Evolutionary conservation across 2,113 vertebrate species (phyloP), one percentile per base, ranked within the genome.

Genomic region (Ibidorhyncha struthersii): DNA sequence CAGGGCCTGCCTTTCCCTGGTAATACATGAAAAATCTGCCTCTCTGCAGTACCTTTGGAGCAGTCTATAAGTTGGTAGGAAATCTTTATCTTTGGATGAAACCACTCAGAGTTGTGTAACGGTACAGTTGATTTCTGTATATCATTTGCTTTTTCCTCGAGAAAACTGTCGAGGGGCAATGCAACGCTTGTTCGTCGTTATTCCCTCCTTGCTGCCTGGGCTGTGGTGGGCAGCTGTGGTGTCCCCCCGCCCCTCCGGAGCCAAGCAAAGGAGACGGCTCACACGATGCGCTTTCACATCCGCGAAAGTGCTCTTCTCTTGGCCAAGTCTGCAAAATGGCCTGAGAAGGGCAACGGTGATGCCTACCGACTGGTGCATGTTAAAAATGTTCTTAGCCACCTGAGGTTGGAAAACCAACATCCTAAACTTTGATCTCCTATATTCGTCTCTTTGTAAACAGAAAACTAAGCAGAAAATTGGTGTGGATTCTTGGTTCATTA

Each of bases 161-260:
- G 73, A 29, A 62, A 30, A 55, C 9, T 11, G 9, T 16, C 14
- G 52, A 67, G 66, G 12, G 34, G 30, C 29, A 10, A 3, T 3
- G 38, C 25, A 62, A 49, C 32, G 29, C 47, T 13, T 10, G 5
- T 18, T n/a, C 14, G 1, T 16, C 0, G 0, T 41, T 36, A 14
- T 40, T 58, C 40, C 23, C 40, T 90, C 5, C 0, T 53, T 29
- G 43, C 55, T 78, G 19, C 41, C 65, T 34, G 55, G 45, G 0
- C 26, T 22, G 11, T 6, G 43, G 43, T 32, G 77, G 45, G 69
- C 23, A 8, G 58, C 58, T 27, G 16, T 38, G 23, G 23, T 30
- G 21, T 90, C 23, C 20, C 12, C 17, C 20, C 63, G 41, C 13
- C 49, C 41, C n/a, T 71, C 41, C 5, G 3, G 52, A 78, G 66